Conservation (phyloP, 1,140 invertebrate species). For the Drosophila teissieri region DNA sequence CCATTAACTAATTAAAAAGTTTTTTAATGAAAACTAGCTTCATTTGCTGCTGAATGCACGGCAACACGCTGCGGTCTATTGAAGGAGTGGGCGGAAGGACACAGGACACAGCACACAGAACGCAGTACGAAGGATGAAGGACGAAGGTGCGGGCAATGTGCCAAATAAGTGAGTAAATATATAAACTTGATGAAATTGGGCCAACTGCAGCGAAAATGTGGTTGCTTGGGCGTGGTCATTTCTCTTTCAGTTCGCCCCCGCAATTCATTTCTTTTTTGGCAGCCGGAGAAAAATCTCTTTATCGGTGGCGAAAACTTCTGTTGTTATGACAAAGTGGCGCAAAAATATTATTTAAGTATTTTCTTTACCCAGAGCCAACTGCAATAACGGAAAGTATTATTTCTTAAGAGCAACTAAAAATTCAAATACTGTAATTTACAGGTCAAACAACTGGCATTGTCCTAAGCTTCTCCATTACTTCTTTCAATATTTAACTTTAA, state of each 20-base stretch:
- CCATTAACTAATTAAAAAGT: constrained; percentile 67
- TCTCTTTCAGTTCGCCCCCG: constrained; percentile 2
- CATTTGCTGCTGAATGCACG: constrained; percentile 47
- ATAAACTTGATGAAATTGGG: constrained; percentile 43
- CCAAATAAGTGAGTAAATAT: constrained; percentile 54
- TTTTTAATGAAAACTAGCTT: constrained; percentile 58
- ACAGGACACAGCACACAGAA: no score
- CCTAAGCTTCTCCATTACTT: constrained; percentile 19
- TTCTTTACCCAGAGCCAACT: not conserved
- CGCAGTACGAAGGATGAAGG: not conserved
- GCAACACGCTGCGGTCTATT: constrained; percentile 53
- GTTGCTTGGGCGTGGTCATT: constrained; percentile 46
- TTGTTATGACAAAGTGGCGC: constrained; percentile 29
- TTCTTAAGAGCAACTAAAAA: not conserved
- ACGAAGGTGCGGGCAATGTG: constrained; percentile 27
- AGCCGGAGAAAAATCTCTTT: constrained; percentile 6
- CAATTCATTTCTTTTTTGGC: constrained; percentile 1
- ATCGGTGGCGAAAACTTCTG: constrained; percentile 14
- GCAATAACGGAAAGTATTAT: not conserved
- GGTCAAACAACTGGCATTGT: constrained; percentile 11
- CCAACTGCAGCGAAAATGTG: constrained; percentile 51
- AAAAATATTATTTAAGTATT: constrained; percentile 15
- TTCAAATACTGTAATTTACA: constrained; percentile 2
- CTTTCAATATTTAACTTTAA: constrained; percentile 38
- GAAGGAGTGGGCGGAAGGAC: constrained; percentile 15